Evolutionary conservation across 2,888 invertebrate genomes (phyloP), one percentile per base, ranked within the genome.

Genomic region (Ptychoptera albimana): DNA sequence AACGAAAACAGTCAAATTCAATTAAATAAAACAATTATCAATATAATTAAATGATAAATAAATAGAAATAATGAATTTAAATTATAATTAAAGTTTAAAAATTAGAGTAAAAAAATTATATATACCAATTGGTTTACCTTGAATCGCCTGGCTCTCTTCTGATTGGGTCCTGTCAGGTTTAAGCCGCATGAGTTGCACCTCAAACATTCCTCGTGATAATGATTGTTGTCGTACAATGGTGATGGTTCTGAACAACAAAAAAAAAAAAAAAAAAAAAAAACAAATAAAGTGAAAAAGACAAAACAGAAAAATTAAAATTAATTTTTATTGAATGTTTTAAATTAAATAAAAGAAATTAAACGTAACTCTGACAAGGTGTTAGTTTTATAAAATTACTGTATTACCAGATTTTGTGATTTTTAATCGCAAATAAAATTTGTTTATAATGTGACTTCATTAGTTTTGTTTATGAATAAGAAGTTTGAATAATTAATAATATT

Each of bases 121-220:
- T 39, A 8, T 29, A 16, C 11, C 11, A 15, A 11, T 32, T 32
- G 34, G 50, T 54, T 53, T 52, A 64, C 64, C 60, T 76, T 76
- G 73, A 76, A 76, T 59, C 76, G 71, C 55, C 76, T 71, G 47
- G 76, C 75, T 50, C 76, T 72, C 64, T 75, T 76, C 69, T 76
- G 86, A 67, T 88, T 89, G 57, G 86, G 85, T 54, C 91, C 91
- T 55, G 89, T 88, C 61, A 92, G 77, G 72, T 91, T 88, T 68
- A 89, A 72, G 60, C 88, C 88, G 67, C 92, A 92, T 60, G 89
- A 88, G 74, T 91, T 89, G 82, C 92, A 92, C 60, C 87, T 84
- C 60, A 92, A 79, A 73, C 92, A 92, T 80, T 92, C 92, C 75
- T 92, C 91, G 80, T 92, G 92, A 70, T 91, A 92, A 66, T 89